Evolutionary conservation across 2,888 invertebrate species (phyloP), one percentile per base, ranked within the genome.

Genomic region (Chalcosyrphus nemorum): DNA sequence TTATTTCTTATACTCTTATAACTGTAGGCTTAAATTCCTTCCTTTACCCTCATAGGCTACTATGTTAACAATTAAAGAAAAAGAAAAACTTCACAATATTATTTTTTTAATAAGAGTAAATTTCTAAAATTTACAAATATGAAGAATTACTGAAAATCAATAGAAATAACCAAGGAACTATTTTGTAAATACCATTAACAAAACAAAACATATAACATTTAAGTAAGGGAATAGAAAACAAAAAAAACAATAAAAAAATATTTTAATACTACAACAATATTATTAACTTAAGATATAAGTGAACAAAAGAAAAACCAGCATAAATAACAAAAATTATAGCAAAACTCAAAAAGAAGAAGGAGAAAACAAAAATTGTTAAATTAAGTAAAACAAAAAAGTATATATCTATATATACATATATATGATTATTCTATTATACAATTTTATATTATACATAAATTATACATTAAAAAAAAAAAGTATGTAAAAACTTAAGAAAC

Each of bases 361-460:
- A 75, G 61, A 70, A 19, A 52, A 35, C 54, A 43, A 70, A 82
- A 85, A 57, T 85, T 81, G 85, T 86, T 86, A 86, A 82, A 82
- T 57, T 82, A 82, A 84, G 75, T 76, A 71, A 77, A 63, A 80
- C 45, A 38, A 70, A 21, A n/a, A 74, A 35, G 35, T 78, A 74
- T 84, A 84, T 80, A 75, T 86, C 29, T 74, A 71, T 78, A 76
- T 86, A 78, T 78, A 86, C 65, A 84, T 57, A 80, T 76, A 82
- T 74, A 86, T 77, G 70, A 86, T 86, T 86, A 86, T 86, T 86
- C 81, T 86, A 84, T 86, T 84, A 86, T 84, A 84, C 78, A 84
- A 86, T 84, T 82, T 86, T 85, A 85, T 85, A 82, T 75, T 86
- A 86, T 86, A 86, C 86, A 86, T 86, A 86, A 81, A 86, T 86